Percentiles rank a stretch among this genome's conserved stretches.
These are phyloP conservation scores for Noctua janthe DNA, from an alignment of 2,888 invertebrate genomes.

Conservation along the genomic window DNA sequence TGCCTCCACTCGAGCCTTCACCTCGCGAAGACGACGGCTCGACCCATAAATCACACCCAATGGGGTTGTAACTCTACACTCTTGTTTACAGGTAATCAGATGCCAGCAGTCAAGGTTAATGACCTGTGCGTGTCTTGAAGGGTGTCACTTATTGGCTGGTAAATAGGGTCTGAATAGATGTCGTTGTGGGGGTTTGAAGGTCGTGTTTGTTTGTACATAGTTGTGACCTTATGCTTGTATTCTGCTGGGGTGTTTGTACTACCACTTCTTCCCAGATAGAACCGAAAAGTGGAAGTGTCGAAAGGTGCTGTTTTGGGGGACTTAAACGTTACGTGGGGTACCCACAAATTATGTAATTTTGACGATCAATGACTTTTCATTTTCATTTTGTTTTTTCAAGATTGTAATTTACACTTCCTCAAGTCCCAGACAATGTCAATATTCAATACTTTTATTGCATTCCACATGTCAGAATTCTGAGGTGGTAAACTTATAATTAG, in stretches of 20 bases:
- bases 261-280: neutral
- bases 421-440: neutral
- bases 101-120: conserved; percentile 51
- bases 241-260: neutral
- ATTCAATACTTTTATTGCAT: too few species aligned
- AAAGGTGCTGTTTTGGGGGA: neutral
- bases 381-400: neutral
- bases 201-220: neutral
- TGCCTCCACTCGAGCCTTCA: conserved; percentile 20
- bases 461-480: too few species aligned
- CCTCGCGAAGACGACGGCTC: conserved; percentile 11
- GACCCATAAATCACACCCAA: conserved; percentile 52
- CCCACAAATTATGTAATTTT: neutral
- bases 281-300: neutral
- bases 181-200: neutral
- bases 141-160: conserved; percentile 28
- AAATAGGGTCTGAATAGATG: neutral
- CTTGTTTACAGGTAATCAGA: conserved; percentile 59
- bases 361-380: neutral
- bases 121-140: conserved; percentile 42
- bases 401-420: neutral
- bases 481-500: too few species aligned
- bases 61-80: conserved; percentile 54
- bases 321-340: too few species aligned
- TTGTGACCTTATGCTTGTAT: neutral